Evolutionary conservation across 2,888 invertebrate species (phyloP), one percentile per base, ranked within the genome.

Genomic region (Elmis aenea): DNA sequence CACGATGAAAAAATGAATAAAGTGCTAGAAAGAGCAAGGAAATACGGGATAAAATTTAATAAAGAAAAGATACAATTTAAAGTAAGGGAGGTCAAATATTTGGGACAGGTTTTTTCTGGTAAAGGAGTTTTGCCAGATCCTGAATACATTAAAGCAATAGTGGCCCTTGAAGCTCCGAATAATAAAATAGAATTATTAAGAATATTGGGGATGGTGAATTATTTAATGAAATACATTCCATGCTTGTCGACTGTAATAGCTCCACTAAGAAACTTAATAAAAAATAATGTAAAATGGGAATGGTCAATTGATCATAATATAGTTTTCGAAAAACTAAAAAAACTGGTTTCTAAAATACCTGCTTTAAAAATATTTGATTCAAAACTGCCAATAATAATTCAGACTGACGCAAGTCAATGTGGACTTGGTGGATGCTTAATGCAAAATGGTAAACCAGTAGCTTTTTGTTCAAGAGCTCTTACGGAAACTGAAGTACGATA

Each of bases 1-100:
- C 54, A 53, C 40, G 50, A 55, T 42, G 3, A 34, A 15, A 50
- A 42, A 10, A 26, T 56, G n/a, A 14, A 39, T 13, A n/a, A 41
- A 37, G 49, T 58, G 2, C 15, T 59, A 26, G 30, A 49, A 3
- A 34, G 46, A 24, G 54, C 53, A 8, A 42, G 20, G 38, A 4
- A 54, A 33, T 30, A 36, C 28, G 51, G 51, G 42, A 44, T 60
- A n/a, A 58, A 52, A 41, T 60, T 60, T 33, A 61, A 58, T 46
- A 33, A 10, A 18, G 30, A 48, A 5, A 59, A 58, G 45, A 8
- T 54, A 12, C 51, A 59, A 33, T 59, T 41, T 28, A 47, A 44
- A 40, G 22, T 38, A 9, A 42, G 35, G 16, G 9, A 47, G 24
- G 52, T 57, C 3, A 55, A 50, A 40, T 59, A 52, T 46, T 37